phyloP scores from a whole-genome alignment of 2,888 invertebrate genomes.

The Choreutis nemorana region DNA sequence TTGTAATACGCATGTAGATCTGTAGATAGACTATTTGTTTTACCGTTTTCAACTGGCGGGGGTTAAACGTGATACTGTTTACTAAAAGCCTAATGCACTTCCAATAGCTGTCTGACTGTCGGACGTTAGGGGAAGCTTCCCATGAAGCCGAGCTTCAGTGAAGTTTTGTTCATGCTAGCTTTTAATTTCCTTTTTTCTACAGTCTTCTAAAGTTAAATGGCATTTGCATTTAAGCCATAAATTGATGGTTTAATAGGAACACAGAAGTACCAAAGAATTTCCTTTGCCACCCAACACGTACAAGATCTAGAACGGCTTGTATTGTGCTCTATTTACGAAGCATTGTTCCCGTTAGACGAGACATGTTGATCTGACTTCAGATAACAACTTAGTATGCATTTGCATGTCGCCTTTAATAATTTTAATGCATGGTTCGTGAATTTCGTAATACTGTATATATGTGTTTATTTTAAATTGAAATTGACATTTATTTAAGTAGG shows the following conservation, averaged over 20 bases:
- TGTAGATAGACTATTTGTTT: slow-evolving; percentile 6
- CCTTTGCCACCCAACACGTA: neutral
- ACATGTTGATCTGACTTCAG: slow-evolving; percentile 22
- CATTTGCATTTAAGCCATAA: too few relatives aligned
- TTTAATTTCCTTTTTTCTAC: too few relatives aligned
- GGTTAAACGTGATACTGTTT: slow-evolving; percentile 32
- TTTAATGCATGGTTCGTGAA: too few relatives aligned
- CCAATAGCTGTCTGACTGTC: slow-evolving; percentile 31
- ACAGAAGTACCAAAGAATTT: too few relatives aligned
- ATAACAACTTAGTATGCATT: slow-evolving; percentile 10
- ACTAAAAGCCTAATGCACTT: slow-evolving; percentile 54
- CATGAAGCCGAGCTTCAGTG: too few relatives aligned
- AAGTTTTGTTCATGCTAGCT: too few relatives aligned
- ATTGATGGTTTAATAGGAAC: too few relatives aligned
- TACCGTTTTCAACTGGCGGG: slow-evolving; percentile 13
- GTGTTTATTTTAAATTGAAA: too few relatives aligned
- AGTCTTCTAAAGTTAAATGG: too few relatives aligned
- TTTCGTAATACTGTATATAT: too few relatives aligned
- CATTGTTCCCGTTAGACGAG: slow-evolving; percentile 21
- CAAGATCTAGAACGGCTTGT: slow-evolving; percentile 1
- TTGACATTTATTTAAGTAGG: too few relatives aligned
- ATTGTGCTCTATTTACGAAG: slow-evolving; percentile 32
- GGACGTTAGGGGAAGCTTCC: slow-evolving; percentile 26
- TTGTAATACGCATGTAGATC: too few relatives aligned
- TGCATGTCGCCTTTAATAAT: slow-evolving; percentile 4